Percentiles rank a stretch among this genome's conserved stretches.
These are phyloP conservation scores for Pristionchus entomophagus DNA, from an alignment of 2,888 invertebrate species.

Conservation along the genomic window DNA sequence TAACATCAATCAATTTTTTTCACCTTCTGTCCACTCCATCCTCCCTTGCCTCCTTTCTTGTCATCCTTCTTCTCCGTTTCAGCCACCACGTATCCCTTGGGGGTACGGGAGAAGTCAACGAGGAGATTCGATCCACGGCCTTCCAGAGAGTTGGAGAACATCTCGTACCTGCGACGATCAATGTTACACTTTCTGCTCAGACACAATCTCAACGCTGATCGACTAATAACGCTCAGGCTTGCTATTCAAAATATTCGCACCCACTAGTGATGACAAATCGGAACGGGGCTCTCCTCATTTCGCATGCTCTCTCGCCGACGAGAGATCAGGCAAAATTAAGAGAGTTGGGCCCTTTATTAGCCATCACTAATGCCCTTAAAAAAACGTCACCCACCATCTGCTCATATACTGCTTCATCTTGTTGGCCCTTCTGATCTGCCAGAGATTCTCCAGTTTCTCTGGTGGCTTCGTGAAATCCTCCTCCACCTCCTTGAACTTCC, in stretches of 20 bases:
- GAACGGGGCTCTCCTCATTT: too few relatives aligned
- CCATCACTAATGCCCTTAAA: too few relatives aligned
- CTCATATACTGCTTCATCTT: slow-evolving; percentile 62
- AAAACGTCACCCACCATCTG: slow-evolving; percentile 58
- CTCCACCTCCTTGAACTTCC: slow-evolving; percentile 68
- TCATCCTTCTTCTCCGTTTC: slow-evolving; percentile 58
- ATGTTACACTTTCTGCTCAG: not conserved
- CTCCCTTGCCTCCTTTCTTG: slow-evolving; percentile 59
- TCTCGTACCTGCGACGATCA: slow-evolving; percentile 64
- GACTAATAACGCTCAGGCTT: too few relatives aligned
- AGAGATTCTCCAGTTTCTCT: slow-evolving; percentile 64
- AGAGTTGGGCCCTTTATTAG: too few relatives aligned
- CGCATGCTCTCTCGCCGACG: too few relatives aligned
- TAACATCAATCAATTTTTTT: too few relatives aligned
- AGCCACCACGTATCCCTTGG: slow-evolving; percentile 61
- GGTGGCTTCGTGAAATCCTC: slow-evolving; percentile 64
- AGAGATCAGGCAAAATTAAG: too few relatives aligned
- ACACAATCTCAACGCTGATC: not conserved
- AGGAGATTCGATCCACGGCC: slow-evolving; percentile 69
- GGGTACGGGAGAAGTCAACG: slow-evolving; percentile 73
- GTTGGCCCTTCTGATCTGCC: slow-evolving; percentile 63
- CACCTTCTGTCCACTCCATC: slow-evolving; percentile 61
- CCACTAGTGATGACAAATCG: too few relatives aligned
- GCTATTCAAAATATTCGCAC: too few relatives aligned
- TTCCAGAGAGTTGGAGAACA: slow-evolving; percentile 73